Conservation (phyloP, 2,113 vertebrate species). For the Elachura formosa region DNA sequence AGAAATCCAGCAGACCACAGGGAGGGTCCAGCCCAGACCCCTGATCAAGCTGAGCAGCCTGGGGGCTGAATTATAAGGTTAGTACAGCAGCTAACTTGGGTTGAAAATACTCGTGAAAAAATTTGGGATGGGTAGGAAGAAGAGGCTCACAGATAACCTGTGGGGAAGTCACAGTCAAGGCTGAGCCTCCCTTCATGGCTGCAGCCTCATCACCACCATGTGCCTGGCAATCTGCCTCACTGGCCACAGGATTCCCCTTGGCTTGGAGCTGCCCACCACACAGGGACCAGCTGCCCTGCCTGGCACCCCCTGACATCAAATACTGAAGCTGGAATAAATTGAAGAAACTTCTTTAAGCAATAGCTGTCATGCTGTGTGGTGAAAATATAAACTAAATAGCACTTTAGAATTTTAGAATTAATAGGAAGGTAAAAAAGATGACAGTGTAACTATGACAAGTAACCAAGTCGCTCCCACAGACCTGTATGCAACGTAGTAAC, state of each 20-base stretch:
- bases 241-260: accelerated
- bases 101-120: not conserved
- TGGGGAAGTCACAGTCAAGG: not conserved
- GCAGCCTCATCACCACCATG: not conserved
- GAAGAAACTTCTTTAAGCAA: not conserved
- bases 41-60: not conserved
- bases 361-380: not conserved
- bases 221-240: not conserved
- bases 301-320: not conserved
- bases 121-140: not conserved
- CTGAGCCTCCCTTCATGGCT: not conserved
- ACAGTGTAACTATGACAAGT: not conserved
- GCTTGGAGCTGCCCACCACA: not conserved
- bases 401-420: not conserved
- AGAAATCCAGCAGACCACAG: not conserved
- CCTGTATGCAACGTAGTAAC: accelerated
- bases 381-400: not conserved
- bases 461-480: not conserved
- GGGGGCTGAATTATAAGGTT: not conserved
- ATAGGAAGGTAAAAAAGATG: not conserved
- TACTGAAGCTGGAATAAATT: not conserved
- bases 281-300: accelerated
- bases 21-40: not conserved
- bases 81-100: not conserved
- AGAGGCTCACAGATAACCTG: not conserved